These are phyloP conservation scores for Drosophila limbata DNA, from an alignment of 2,888 invertebrate genomes.

Conservation along the genomic window DNA sequence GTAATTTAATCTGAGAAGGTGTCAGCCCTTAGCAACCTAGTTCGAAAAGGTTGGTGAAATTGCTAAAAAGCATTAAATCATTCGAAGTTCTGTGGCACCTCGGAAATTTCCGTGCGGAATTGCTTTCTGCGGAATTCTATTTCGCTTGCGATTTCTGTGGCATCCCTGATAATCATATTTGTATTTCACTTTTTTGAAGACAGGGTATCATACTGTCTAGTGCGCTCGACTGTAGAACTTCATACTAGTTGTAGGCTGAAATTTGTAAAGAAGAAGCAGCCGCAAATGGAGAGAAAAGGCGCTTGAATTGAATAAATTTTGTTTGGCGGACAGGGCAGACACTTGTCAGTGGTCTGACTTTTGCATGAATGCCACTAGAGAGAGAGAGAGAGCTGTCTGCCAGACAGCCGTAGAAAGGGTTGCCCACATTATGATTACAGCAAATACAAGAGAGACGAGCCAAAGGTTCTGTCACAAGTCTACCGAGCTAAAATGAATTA, in stretches of 20 bases:
- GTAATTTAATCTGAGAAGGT: too few relatives aligned
- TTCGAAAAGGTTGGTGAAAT: too few relatives aligned
- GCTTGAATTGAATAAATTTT: conserved; percentile 69
- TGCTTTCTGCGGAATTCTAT: too few relatives aligned
- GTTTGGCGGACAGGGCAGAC: conserved; percentile 2
- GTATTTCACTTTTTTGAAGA: not conserved
- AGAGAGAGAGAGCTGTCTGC: conserved; percentile 42
- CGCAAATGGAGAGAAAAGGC: conserved; percentile 24
- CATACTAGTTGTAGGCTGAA: conserved; percentile 20
- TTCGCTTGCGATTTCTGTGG: too few relatives aligned
- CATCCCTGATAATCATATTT: too few relatives aligned
- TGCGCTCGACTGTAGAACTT: not conserved
- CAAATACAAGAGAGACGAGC: conserved; percentile 23
- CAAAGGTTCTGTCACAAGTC: conserved; percentile 38
- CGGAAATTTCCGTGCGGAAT: too few relatives aligned
- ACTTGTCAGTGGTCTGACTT: conserved; percentile 45
- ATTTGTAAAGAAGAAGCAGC: conserved; percentile 14
- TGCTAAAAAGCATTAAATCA: too few relatives aligned
- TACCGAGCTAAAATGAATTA: conserved; percentile 76
- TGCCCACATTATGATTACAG: conserved; percentile 56
- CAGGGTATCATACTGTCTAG: not conserved
- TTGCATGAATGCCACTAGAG: conserved; percentile 48
- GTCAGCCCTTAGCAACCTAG: too few relatives aligned
- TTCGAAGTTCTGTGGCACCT: too few relatives aligned
- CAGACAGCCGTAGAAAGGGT: conserved; percentile 63